These are phyloP conservation scores for Halictus rubicundus DNA, from an alignment of 1,140 invertebrate species.

Conservation along the genomic window DNA sequence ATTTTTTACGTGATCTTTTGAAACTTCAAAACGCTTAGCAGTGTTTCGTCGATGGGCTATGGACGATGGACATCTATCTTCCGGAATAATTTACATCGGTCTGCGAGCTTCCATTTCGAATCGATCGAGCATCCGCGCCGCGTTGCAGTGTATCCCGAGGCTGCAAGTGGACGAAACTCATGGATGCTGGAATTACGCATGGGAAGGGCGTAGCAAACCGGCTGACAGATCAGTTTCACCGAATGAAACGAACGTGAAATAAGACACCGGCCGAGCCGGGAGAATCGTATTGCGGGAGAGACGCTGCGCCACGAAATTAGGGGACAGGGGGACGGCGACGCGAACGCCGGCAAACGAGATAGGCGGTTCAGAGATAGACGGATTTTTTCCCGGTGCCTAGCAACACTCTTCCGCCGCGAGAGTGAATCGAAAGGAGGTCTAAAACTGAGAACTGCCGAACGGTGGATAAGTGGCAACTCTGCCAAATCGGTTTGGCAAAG, in stretches of 20 bases:
- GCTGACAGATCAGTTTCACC: constrained; percentile 37
- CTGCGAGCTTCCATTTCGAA: background rate
- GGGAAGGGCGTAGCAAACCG: background rate
- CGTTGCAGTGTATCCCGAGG: background rate
- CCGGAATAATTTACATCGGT: background rate
- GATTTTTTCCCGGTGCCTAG: constrained; percentile 28
- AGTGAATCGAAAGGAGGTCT: constrained; percentile 1
- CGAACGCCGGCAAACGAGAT: constrained; percentile 6
- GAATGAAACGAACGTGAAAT: constrained; percentile 37
- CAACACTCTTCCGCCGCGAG: background rate
- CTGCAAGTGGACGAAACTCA: background rate
- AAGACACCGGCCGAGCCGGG: background rate
- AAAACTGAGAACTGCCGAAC: constrained; percentile 28
- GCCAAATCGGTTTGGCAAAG: background rate
- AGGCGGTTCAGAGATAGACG: background rate
- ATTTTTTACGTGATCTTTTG: too few relatives aligned
- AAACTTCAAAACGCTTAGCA: background rate
- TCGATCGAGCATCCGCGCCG: background rate
- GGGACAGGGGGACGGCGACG: background rate
- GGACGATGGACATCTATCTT: background rate
- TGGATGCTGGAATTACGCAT: constrained; percentile 7
- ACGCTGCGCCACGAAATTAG: constrained; percentile 18
- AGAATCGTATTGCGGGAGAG: background rate
- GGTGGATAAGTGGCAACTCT: constrained; percentile 23
- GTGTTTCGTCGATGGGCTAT: background rate